Evolutionary conservation across 2,113 vertebrate genomes (phyloP).

Genomic region (Equus quagga): DNA sequence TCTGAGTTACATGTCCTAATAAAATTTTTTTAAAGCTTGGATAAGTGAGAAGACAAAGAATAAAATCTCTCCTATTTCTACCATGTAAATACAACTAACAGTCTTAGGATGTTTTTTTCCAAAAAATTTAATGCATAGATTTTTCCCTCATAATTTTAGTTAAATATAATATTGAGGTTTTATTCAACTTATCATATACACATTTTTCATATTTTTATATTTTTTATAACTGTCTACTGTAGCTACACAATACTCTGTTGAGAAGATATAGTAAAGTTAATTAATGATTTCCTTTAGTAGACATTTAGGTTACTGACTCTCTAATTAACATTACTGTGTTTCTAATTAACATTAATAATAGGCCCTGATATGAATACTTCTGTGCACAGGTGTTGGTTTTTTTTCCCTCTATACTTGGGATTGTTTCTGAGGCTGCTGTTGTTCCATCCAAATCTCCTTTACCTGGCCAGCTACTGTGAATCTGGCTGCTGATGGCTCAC

Average conservation of each 20-base stretch:
- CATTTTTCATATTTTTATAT: constrained; percentile 32
- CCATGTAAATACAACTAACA: background rate
- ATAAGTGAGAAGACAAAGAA: background rate
- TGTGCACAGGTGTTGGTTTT: background rate
- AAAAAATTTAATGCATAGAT: background rate
- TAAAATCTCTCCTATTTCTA: background rate
- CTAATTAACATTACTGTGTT: constrained; percentile 46
- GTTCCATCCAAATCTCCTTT: background rate
- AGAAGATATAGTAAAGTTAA: background rate
- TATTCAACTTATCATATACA: background rate
- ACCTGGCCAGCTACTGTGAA: background rate
- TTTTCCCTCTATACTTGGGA: background rate
- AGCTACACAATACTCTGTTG: background rate
- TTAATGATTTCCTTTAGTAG: constrained; percentile 44
- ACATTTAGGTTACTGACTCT: constrained; percentile 49
- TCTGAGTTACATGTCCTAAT: background rate
- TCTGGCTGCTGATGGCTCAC: background rate
- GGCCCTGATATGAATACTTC: background rate
- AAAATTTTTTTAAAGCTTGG: background rate
- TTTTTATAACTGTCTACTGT: background rate
- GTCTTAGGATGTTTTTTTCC: background rate
- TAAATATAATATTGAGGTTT: background rate
- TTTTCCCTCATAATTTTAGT: background rate
- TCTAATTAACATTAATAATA: constrained; percentile 63
- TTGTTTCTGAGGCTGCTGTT: background rate